A percentile compares a stretch with the other conserved stretches of the same genome.
Evolutionary conservation across 2,113 vertebrate genomes (phyloP).

Genomic region (Pangasianodon gigas): DNA sequence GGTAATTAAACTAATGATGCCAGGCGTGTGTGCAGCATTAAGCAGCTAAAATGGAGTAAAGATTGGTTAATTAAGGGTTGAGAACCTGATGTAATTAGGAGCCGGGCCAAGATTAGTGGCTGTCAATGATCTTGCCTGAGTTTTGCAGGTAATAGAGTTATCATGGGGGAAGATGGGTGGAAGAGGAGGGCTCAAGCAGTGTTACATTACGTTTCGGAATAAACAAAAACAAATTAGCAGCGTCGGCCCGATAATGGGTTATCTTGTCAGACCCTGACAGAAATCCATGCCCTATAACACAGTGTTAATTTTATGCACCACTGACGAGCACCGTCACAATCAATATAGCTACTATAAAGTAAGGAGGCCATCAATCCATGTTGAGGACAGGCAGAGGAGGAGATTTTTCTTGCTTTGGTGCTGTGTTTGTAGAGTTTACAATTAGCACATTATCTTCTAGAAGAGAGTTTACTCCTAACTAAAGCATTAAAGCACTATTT

Average conservation of each 20-base stretch:
- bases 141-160: conserved; percentile 78
- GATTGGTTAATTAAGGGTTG: conserved; percentile 79
- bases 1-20: conserved; percentile 67
- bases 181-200: conserved; percentile 60
- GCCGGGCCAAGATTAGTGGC: conserved; percentile 75
- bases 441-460: conserved; percentile 40
- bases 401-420: conserved; percentile 42
- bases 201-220: conserved; percentile 79
- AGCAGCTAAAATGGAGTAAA: conserved; percentile 73
- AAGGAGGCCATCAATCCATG: conserved; percentile 70
- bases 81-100: conserved; percentile 78
- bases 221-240: conserved; percentile 83
- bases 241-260: conserved; percentile 74
- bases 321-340: conserved; percentile 72
- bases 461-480: conserved; percentile 27
- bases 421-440: conserved; percentile 41
- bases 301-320: conserved; percentile 83
- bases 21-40: conserved; percentile 69
- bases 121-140: conserved; percentile 60
- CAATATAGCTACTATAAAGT: conserved; percentile 74
- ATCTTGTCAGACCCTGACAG: conserved; percentile 75
- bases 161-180: conserved; percentile 59
- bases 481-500: neutral
- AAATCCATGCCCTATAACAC: conserved; percentile 79
- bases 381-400: conserved; percentile 54